Evolutionary conservation across 2,888 invertebrate species (phyloP).

Genomic region (Coremacera marginata): DNA sequence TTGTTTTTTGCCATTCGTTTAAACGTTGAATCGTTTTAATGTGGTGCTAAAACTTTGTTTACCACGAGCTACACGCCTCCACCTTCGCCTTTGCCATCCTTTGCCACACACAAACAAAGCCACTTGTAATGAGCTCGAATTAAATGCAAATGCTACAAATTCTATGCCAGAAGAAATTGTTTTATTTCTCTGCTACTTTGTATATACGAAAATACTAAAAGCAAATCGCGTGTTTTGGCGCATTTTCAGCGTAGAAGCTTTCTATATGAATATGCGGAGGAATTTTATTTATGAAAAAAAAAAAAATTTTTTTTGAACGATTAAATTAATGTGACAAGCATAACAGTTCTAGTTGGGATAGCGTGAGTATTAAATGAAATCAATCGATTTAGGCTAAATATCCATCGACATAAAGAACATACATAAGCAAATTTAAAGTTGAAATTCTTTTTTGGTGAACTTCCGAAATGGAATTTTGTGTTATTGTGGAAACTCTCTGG

Average conservation of each 20-base stretch:
- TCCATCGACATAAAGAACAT: too few relatives aligned
- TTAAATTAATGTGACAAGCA: slow-evolving; percentile 27
- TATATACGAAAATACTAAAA: neutral
- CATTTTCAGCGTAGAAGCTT: neutral
- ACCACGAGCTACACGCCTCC: neutral
- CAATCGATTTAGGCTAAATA: too few relatives aligned
- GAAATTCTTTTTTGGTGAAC: neutral
- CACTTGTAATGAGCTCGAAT: neutral
- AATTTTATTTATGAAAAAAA: neutral
- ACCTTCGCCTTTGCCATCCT: neutral
- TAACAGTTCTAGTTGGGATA: neutral
- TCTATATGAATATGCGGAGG: too few relatives aligned
- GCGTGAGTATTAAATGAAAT: too few relatives aligned
- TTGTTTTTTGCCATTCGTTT: neutral
- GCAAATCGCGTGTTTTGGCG: slow-evolving; percentile 26
- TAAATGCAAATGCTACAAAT: slow-evolving; percentile 24
- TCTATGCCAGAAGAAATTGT: neutral
- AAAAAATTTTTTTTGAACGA: neutral
- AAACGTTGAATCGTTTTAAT: slow-evolving; percentile 34
- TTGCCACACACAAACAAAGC: neutral
- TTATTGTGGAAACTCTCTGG: too few relatives aligned
- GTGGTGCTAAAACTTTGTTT: slow-evolving; percentile 36
- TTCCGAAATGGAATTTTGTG: too few relatives aligned
- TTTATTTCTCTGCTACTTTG: neutral
- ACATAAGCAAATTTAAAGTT: too few relatives aligned